Evolutionary conservation across 2,888 invertebrate genomes (phyloP).

Genomic region (Dryocosmus kuriphilus): DNA sequence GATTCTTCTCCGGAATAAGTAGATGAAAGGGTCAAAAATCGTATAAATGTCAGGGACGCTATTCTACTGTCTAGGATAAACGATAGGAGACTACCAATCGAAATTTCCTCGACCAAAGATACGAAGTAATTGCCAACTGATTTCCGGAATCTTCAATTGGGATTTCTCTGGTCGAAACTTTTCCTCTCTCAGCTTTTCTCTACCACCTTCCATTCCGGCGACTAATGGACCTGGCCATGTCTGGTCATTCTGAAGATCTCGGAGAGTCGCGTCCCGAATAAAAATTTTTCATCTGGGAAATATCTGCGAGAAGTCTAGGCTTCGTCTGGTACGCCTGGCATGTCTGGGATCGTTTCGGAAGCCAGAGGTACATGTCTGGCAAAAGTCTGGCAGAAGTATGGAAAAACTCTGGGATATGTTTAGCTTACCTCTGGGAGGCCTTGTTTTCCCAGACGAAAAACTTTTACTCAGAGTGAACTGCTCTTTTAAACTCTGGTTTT

Average conservation of each 20-base stretch:
- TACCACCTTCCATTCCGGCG: conserved; percentile 45
- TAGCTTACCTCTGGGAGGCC: too few species aligned
- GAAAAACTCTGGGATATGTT: too few species aligned
- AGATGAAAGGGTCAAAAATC: conserved; percentile 6
- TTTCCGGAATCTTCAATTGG: conserved; percentile 60
- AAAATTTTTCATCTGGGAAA: too few species aligned
- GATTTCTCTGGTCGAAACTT: conserved; percentile 39
- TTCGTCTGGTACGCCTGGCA: too few species aligned
- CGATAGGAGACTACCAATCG: background rate
- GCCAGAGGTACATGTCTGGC: too few species aligned
- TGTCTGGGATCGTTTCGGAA: too few species aligned
- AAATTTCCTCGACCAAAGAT: conserved; percentile 31
- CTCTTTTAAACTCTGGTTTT: background rate
- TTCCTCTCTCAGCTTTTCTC: conserved; percentile 50
- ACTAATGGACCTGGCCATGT: conserved; percentile 58
- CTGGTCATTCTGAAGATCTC: conserved; percentile 48
- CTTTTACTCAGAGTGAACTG: too few species aligned
- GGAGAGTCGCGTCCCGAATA: conserved; percentile 48
- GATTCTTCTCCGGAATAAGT: background rate
- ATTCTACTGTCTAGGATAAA: background rate
- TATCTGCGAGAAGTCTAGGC: too few species aligned
- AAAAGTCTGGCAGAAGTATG: too few species aligned
- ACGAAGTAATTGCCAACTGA: conserved; percentile 58
- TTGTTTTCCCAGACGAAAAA: too few species aligned
- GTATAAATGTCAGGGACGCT: conserved; percentile 17